Percentiles rank a stretch among this genome's conserved stretches.
Conservation (phyloP, 1,140 invertebrate genomes). For the Drosophila trapezifrons region DNA sequence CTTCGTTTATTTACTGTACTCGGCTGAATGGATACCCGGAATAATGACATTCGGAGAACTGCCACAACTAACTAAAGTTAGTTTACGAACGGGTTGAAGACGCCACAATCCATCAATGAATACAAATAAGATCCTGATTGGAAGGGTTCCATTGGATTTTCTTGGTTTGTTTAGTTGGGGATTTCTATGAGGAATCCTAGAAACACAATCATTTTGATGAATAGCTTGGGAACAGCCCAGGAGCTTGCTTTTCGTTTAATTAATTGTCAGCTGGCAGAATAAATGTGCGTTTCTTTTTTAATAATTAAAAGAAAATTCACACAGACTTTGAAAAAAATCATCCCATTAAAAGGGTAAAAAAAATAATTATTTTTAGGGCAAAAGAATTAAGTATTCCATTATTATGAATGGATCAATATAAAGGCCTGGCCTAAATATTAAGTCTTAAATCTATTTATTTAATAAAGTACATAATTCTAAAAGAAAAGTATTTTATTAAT, state of each 20-base stretch:
- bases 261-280: conserved; percentile 3
- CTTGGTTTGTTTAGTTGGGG: background rate
- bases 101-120: conserved; percentile 31
- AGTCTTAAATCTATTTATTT: too few species aligned
- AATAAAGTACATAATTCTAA: background rate
- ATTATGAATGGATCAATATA: background rate
- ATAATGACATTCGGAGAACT: conserved; percentile 23
- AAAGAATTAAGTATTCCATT: background rate
- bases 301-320: background rate
- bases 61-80: conserved; percentile 17
- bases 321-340: background rate
- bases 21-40: conserved; percentile 4
- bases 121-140: conserved; percentile 41
- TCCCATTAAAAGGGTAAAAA: conserved; percentile 1
- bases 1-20: conserved; percentile 30
- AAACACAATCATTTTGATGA: conserved; percentile 30
- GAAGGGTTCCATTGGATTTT: conserved; percentile 10
- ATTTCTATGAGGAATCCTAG: conserved; percentile 19
- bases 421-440: too few species aligned
- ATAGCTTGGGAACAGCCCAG: background rate
- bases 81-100: conserved; percentile 12
- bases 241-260: background rate
- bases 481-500: too few species aligned
- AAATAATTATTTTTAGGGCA: background rate
- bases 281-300: conserved; percentile 1